Conservation (phyloP, 1,140 invertebrate species). For the Oppia nitens region DNA sequence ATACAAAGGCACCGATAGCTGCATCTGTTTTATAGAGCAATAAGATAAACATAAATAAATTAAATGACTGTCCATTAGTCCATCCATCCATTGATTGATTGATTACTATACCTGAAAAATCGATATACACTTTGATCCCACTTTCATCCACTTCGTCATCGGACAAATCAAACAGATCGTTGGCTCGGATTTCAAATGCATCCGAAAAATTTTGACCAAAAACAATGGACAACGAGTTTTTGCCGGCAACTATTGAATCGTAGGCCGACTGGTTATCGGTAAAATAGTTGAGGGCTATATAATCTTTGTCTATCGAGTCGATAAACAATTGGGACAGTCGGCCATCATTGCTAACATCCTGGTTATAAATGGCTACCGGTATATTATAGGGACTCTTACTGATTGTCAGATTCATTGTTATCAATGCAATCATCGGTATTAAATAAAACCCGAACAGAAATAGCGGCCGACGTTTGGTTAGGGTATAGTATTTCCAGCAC, state of each 20-base stretch:
- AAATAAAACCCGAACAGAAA: slow-evolving; percentile 81
- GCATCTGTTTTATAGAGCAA: too few relatives aligned
- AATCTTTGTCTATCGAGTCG: too few relatives aligned
- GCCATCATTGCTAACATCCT: too few relatives aligned
- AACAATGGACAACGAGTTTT: slow-evolving; percentile 1
- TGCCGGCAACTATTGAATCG: slow-evolving; percentile 3
- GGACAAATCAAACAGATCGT: not conserved
- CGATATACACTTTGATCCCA: slow-evolving; percentile 22
- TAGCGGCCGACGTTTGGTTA: slow-evolving; percentile 13
- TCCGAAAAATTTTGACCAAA: slow-evolving; percentile 11
- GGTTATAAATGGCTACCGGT: slow-evolving; percentile 54
- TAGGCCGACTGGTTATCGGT: too few relatives aligned
- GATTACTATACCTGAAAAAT: slow-evolving; percentile 27
- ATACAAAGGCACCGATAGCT: too few relatives aligned
- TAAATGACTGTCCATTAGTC: too few relatives aligned
- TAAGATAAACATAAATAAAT: too few relatives aligned
- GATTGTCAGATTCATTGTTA: slow-evolving; percentile 82
- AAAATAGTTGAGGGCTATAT: too few relatives aligned
- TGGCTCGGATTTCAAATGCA: not conserved
- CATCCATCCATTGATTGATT: too few relatives aligned
- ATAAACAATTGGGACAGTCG: too few relatives aligned
- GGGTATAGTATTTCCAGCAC: slow-evolving; percentile 16
- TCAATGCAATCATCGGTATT: slow-evolving; percentile 75
- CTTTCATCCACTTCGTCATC: slow-evolving; percentile 20
- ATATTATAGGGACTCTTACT: slow-evolving; percentile 70